Base-by-base conservation (phyloP, 1,140 invertebrate species). In the Tetramorium parvispinum region DNA sequence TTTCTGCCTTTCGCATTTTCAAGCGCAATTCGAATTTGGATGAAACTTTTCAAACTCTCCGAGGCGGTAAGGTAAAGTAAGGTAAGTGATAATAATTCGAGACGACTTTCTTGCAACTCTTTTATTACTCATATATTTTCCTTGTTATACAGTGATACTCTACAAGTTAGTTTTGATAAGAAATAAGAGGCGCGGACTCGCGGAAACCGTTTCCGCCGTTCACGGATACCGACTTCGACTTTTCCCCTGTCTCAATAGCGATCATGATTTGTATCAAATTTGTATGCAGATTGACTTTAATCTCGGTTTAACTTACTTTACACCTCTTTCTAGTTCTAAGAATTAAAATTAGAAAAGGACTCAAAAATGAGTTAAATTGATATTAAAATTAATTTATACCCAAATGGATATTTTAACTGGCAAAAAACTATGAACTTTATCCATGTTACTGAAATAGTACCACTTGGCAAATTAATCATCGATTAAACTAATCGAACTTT, bases 111-210 rank as follows among this genome's bases (percentile, higher is more conserved):
- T 32, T 32, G 3, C 61, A 49, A 13, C 46, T 75, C 32, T 85
- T 78, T 88, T 88, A 87, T 89, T 85, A 81, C n/a, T 71, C 65
- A 73, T 87, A 85, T 71, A 75, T 59, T 89, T 89, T 89, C 90
- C 88, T 91, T 93, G 89, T 94, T 93, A 94, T 92, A 93, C 91
- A 93, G 86, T 89, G 63, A 87, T 92, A 91, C 85, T 92, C 92
- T 92, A 93, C 90, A 94, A 91, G 93, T 94, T 94, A 94, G 93
- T 94, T 93, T 92, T 91, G 88, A 93, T 89, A 92, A 90, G 85
- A 89, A 89, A 79, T 86, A 87, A 88, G 57, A 63, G 85, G 40
- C 85, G 65, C 61, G 63, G 79, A 87, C 86, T 79, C 57, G 24
- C 57, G 24, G 16, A 59, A 24, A 53, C 68, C 51, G 21, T 13